These are phyloP conservation scores for Steatocranus sp. DNA, from an alignment of 2,797 vertebrate species.

Conservation along the genomic window DNA sequence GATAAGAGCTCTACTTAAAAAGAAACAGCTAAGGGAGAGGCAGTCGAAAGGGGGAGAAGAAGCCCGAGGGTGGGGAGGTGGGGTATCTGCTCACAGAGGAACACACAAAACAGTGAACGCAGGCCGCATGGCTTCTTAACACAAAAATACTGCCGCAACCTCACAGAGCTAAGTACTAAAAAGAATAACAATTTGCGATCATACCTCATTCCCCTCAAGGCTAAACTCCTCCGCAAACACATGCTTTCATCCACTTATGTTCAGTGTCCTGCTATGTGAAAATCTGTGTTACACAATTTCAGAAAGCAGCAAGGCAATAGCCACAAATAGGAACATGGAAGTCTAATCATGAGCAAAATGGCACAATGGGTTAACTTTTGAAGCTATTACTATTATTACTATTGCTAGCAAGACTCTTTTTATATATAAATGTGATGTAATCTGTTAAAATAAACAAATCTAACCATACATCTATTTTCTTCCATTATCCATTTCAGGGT, in stretches of 20 bases:
- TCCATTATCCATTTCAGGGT: background rate
- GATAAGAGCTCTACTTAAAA: slow-evolving; percentile 7
- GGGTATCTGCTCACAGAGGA: slow-evolving; percentile 15
- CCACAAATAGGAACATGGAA: background rate
- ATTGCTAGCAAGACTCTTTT: background rate
- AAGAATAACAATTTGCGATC: slow-evolving; percentile 28
- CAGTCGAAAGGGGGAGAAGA: background rate
- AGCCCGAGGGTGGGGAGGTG: background rate
- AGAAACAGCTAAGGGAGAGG: slow-evolving; percentile 9
- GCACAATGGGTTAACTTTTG: background rate
- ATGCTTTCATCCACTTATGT: slow-evolving; percentile 40
- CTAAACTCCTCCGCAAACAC: slow-evolving; percentile 42
- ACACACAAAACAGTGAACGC: background rate
- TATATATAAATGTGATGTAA: background rate
- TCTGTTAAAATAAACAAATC: background rate
- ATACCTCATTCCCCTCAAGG: slow-evolving; percentile 32
- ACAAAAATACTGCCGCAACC: slow-evolving; percentile 24
- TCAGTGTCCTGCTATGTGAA: background rate
- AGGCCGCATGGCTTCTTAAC: slow-evolving; percentile 14
- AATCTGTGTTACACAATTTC: slow-evolving; percentile 10
- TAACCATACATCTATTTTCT: background rate
- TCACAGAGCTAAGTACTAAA: slow-evolving; percentile 6
- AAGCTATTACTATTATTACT: background rate
- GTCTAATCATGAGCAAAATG: background rate
- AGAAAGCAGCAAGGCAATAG: background rate